A percentile compares a stretch with the other conserved stretches of the same genome.
Conservation (phyloP, 2,113 vertebrate genomes). For the Ibidorhyncha struthersii region DNA sequence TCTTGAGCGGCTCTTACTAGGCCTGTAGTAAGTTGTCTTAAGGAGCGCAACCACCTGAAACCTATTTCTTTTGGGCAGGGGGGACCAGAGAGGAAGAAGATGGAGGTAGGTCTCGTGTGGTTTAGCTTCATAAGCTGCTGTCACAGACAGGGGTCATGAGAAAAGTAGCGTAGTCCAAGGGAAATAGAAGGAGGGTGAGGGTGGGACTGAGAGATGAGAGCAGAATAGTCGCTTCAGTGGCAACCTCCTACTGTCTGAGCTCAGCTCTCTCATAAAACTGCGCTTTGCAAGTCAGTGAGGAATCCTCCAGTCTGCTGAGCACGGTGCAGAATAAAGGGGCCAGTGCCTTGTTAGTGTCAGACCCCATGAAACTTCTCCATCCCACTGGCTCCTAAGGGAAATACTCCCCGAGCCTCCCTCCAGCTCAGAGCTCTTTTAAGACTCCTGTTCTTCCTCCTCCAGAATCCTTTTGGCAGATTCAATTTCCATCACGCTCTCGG, state of each 20-base stretch:
- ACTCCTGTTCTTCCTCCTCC: neutral
- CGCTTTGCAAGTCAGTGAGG: neutral
- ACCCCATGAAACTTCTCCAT: neutral
- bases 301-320: neutral
- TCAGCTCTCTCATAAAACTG: neutral
- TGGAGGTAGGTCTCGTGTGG: neutral
- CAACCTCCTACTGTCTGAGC: neutral
- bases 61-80: neutral
- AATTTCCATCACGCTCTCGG: neutral
- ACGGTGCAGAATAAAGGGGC: neutral
- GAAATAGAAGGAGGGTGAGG: neutral
- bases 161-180: accelerated
- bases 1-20: neutral
- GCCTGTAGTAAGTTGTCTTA: neutral
- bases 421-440: neutral
- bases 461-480: slow-evolving; percentile 25
- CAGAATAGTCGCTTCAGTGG: neutral
- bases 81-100: neutral
- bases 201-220: neutral
- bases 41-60: neutral
- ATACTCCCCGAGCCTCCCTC: accelerated
- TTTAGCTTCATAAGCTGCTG: neutral
- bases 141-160: neutral
- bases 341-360: neutral
- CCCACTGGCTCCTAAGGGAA: neutral